These are phyloP conservation scores for Rhynchotus rufescens DNA, from an alignment of 2,797 vertebrate species.

Conservation along the genomic window DNA sequence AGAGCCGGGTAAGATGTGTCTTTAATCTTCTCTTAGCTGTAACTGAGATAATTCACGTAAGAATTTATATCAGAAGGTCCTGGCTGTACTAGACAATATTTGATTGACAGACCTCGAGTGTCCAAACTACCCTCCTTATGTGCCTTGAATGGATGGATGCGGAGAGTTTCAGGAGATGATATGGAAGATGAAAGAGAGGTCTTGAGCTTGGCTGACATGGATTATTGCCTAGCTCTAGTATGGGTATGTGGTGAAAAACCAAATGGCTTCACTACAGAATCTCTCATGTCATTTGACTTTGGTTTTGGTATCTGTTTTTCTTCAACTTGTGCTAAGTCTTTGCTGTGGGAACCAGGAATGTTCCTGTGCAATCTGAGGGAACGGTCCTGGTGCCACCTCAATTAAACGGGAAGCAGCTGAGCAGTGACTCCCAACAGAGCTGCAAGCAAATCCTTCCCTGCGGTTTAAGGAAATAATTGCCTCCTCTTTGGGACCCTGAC, in stretches of 20 bases:
- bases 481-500: not conserved
- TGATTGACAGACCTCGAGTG: conserved; percentile 51
- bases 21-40: conserved; percentile 72
- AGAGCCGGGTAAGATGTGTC: conserved; percentile 61
- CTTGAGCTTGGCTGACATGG: not conserved
- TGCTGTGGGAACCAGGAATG: not conserved
- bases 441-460: not conserved
- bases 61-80: conserved; percentile 35
- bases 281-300: not conserved
- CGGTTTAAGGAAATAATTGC: not conserved
- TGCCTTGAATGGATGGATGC: not conserved
- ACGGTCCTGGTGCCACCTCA: accelerated
- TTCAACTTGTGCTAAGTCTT: not conserved
- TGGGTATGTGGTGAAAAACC: not conserved
- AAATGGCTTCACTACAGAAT: not conserved
- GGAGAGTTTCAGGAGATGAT: not conserved
- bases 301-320: not conserved
- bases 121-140: not conserved
- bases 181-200: not conserved
- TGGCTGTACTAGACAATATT: conserved; percentile 44
- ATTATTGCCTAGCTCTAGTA: not conserved
- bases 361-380: not conserved
- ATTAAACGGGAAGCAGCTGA: not conserved
- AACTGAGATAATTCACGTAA: conserved; percentile 52
- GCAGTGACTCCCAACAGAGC: accelerated